Conservation (phyloP, 2,888 invertebrate species). For the Drosophila anomelani region DNA sequence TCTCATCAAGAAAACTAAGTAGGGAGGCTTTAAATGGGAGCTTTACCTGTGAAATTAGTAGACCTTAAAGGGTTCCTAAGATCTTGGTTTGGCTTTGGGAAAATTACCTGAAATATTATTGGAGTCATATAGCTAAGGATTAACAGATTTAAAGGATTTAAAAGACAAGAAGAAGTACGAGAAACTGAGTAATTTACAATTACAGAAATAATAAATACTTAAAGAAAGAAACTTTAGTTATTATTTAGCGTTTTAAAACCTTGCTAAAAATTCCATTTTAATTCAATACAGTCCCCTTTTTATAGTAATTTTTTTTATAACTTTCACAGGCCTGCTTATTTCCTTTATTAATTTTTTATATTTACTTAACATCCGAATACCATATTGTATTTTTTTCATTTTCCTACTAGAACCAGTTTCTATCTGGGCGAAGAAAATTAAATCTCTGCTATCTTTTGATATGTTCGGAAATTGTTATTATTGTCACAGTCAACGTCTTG, state of each 20-base stretch:
- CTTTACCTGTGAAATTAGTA: not conserved
- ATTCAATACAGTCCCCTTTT: not conserved
- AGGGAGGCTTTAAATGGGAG: not conserved
- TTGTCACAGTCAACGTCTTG: slow-evolving; percentile 37
- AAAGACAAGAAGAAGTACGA: too few species aligned
- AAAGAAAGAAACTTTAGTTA: too few species aligned
- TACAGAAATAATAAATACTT: too few species aligned
- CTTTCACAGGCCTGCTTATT: not conserved
- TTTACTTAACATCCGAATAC: not conserved
- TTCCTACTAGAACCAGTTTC: slow-evolving; percentile 12
- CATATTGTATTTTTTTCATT: not conserved
- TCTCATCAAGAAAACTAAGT: slow-evolving; percentile 16
- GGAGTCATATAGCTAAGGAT: not conserved
- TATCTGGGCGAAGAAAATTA: not conserved
- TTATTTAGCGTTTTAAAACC: not conserved
- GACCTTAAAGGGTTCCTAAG: not conserved
- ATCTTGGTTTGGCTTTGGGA: not conserved
- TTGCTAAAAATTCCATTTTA: not conserved
- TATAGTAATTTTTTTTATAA: not conserved
- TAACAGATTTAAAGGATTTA: not conserved
- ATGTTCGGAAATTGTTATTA: slow-evolving; percentile 43
- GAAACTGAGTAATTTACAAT: too few species aligned
- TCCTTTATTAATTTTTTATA: not conserved
- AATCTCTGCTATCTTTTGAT: slow-evolving; percentile 8
- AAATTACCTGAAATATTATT: not conserved